phyloP scores from a whole-genome alignment of 2,113 vertebrate genomes.

The Neogobius melanostomus region DNA sequence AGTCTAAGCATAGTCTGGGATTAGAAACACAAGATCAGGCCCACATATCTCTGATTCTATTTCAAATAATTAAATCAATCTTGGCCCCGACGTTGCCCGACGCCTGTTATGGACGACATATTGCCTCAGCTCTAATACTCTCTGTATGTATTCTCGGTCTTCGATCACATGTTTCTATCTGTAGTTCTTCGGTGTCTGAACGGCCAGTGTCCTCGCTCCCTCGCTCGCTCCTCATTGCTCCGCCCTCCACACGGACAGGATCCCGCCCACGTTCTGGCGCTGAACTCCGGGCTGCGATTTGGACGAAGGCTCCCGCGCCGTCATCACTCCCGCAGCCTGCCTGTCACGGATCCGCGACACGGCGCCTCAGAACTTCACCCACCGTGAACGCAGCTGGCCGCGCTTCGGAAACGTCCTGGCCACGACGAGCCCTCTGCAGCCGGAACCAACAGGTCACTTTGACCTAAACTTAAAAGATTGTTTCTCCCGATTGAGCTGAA shows the following conservation, averaged over 20 bases:
- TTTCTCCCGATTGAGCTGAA: no score
- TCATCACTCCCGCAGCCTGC: slow-evolving; percentile 64
- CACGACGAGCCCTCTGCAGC: slow-evolving; percentile 44
- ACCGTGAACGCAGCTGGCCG: slow-evolving; percentile 60
- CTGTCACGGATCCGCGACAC: slow-evolving; percentile 74
- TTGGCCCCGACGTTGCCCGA: no score
- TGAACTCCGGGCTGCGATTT: slow-evolving; percentile 66
- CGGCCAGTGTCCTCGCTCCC: slow-evolving; percentile 56
- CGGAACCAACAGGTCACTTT: neutral
- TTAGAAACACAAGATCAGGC: no score
- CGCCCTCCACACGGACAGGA: slow-evolving; percentile 64
- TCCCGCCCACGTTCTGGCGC: slow-evolving; percentile 61
- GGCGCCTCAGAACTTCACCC: slow-evolving; percentile 49
- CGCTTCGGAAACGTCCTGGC: slow-evolving; percentile 60
- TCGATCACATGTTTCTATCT: no score
- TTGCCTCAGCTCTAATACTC: no score
- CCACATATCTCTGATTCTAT: no score
- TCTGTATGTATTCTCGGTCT: no score
- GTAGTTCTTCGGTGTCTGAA: slow-evolving; percentile 71
- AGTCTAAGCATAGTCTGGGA: no score
- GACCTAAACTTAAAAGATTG: no score
- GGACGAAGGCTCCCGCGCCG: slow-evolving; percentile 45
- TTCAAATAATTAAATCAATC: no score
- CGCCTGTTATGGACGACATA: no score
- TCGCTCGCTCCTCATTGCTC: slow-evolving; percentile 52